A percentile compares a stretch with the other conserved stretches of the same genome.
phyloP scores from a whole-genome alignment of 2,797 vertebrate species.

The Lacerta agilis region DNA sequence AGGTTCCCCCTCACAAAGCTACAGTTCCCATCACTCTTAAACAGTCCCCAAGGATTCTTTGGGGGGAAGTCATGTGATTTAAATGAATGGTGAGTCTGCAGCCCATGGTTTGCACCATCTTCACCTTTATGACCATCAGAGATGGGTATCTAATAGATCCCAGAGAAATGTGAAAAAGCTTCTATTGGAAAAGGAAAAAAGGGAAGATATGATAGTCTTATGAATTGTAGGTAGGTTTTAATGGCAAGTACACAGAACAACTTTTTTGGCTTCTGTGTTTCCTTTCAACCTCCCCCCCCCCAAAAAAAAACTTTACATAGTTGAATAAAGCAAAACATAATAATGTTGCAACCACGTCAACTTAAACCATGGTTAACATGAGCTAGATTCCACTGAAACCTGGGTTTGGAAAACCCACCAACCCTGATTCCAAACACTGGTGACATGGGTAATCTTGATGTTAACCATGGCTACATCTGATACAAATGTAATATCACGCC shows the following conservation, averaged over 20 bases:
- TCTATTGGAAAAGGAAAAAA: background rate
- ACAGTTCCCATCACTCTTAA: too few species aligned
- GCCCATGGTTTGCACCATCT: too few species aligned
- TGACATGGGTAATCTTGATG: background rate
- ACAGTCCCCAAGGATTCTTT: too few species aligned
- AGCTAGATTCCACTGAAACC: background rate
- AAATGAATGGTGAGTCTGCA: too few species aligned
- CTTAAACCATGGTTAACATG: background rate
- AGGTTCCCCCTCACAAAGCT: too few species aligned
- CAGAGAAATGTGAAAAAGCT: background rate
- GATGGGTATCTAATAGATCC: background rate
- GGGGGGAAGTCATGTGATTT: too few species aligned
- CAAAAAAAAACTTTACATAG: background rate
- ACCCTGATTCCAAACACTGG: background rate
- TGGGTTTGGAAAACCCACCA: background rate
- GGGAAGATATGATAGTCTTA: background rate
- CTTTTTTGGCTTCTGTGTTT: background rate
- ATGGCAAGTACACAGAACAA: background rate
- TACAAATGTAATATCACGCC: background rate
- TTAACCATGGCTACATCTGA: background rate
- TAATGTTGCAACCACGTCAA: background rate
- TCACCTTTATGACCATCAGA: background rate
- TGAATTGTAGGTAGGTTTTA: background rate
- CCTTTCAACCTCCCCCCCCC: too few species aligned
- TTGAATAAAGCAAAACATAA: background rate